These are phyloP conservation scores for Pseudopipra pipra DNA, from an alignment of 2,113 vertebrate species.

Conservation along the genomic window DNA sequence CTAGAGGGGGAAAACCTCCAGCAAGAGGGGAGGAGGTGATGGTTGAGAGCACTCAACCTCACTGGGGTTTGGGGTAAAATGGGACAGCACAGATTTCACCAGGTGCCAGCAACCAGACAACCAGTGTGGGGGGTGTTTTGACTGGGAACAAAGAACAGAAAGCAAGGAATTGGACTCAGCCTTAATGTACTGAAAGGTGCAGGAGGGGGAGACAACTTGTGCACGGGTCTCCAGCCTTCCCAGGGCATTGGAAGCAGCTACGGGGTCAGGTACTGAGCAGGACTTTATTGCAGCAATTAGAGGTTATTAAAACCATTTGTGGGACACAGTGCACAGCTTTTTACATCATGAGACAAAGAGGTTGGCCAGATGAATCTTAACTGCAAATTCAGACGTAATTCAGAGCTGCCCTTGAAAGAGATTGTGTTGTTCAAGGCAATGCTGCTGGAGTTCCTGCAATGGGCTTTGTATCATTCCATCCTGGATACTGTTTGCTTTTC, in stretches of 20 bases:
- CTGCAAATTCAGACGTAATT: neutral
- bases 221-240: neutral
- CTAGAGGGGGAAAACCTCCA: neutral
- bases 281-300: neutral
- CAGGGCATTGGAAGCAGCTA: neutral
- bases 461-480: slow-evolving; percentile 30
- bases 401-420: slow-evolving; percentile 15
- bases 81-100: neutral
- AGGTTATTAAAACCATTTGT: slow-evolving; percentile 14
- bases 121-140: neutral
- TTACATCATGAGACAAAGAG: neutral
- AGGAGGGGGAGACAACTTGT: neutral
- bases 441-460: neutral
- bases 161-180: neutral
- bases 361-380: neutral
- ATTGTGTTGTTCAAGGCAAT: neutral
- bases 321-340: neutral
- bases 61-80: neutral
- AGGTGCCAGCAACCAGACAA: neutral
- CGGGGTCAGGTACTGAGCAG: neutral
- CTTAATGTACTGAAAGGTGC: neutral
- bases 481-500: slow-evolving; percentile 58
- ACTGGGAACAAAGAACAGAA: neutral
- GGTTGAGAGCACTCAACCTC: neutral
- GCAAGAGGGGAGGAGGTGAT: neutral